Evolutionary conservation across 2,797 vertebrate genomes (phyloP), one percentile per base, ranked within the genome.

Genomic region (Micrastur ruficollis): DNA sequence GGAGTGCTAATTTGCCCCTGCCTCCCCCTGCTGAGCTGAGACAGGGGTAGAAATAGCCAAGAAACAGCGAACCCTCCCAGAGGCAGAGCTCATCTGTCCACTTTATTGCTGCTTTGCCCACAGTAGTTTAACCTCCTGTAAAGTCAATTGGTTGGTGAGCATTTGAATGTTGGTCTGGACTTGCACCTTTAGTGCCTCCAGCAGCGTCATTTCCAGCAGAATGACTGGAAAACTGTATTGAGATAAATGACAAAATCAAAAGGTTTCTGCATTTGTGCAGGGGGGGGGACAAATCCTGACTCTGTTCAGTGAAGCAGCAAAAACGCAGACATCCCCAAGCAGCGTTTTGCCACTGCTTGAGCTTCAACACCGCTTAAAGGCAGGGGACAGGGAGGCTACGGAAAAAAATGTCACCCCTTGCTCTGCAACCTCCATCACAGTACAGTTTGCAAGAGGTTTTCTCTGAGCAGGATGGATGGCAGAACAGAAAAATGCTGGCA

Each of bases 161-260:
- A 93, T 97, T 46, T 86, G 81, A 78, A 61, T 59, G 68, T 80
- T 81, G 80, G 82, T 96, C 82, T 88, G 80, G 81, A 34, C 56
- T 84, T 81, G 65, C 85, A 86, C 55, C 72, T 93, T 95, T 66
- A 70, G 38, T 81, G 66, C 89, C 82, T 95, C 34, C 46, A 90
- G 79, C 81, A 83, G 16, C 3, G 31, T 92, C 50, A 70, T 89
- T 95, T 96, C 85, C 52, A 83, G 59, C 55, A 44, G 67, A 89
- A 88, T 58, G 70, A 58, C n/a, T 86, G 74, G 78, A 84, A 94
- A 95, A 83, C 38, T 50, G 23, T 34, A 29, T 87, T 86, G 81
- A 93, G 81, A 90, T 92, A 96, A 91, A 92, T 90, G 81, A 71
- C 66, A 96, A 90, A 86, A 92, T 83, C 59, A 32, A 86, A 81